Percentiles rank a stretch among this genome's conserved stretches.
phyloP scores from a whole-genome alignment of 1,140 invertebrate species.

The Calephelis virginiensis region DNA sequence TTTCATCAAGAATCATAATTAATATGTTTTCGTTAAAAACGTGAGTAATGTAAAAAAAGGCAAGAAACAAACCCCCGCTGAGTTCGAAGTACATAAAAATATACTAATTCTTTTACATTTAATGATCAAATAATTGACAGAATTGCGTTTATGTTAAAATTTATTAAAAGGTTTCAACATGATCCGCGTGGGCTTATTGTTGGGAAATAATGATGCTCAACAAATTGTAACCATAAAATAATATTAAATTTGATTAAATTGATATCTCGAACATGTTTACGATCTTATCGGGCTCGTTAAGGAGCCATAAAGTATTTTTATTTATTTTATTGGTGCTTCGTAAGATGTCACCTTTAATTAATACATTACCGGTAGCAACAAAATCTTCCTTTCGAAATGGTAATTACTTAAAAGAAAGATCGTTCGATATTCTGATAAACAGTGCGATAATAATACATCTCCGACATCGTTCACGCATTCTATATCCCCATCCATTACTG shows the following conservation, averaged over 20 bases:
- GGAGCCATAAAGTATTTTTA: conserved; percentile 62
- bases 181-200: neutral
- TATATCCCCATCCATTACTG: conserved; percentile 75
- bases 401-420: conserved; percentile 74
- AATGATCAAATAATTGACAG: too few species aligned
- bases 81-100: too few species aligned
- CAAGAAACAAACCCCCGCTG: too few species aligned
- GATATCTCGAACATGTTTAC: conserved; percentile 28
- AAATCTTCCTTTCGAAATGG: conserved; percentile 67
- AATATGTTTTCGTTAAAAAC: too few species aligned
- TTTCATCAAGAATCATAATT: too few species aligned
- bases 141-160: neutral
- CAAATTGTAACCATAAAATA: conserved; percentile 26
- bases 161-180: neutral
- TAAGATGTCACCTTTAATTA: conserved; percentile 71
- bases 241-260: conserved; percentile 23
- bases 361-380: conserved; percentile 73
- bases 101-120: too few species aligned
- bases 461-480: conserved; percentile 75
- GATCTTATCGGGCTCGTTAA: conserved; percentile 29
- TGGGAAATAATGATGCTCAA: neutral
- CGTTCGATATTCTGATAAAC: conserved; percentile 69
- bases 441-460: conserved; percentile 74
- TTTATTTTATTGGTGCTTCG: conserved; percentile 68
- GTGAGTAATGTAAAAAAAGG: too few species aligned